A percentile compares a stretch with the other conserved stretches of the same genome.
These are phyloP conservation scores for Myotis myotis DNA, from an alignment of 2,797 vertebrate species.

Conservation along the genomic window DNA sequence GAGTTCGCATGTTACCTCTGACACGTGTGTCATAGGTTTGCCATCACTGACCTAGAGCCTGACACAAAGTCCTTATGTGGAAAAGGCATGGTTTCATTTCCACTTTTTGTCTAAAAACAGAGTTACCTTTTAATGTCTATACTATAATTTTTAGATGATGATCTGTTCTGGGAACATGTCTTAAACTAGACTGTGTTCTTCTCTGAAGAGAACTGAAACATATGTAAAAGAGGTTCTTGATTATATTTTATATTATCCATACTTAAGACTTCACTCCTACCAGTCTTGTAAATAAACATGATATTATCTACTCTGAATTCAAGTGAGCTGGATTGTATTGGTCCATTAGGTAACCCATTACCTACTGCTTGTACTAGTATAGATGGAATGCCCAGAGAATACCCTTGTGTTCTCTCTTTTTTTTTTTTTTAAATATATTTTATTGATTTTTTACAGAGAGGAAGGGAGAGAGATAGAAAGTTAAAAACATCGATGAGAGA, in stretches of 20 bases:
- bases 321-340: background rate
- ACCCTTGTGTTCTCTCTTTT: background rate
- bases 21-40: too few species aligned
- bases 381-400: background rate
- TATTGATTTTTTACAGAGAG: too few species aligned
- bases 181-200: background rate
- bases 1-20: too few species aligned
- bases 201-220: background rate
- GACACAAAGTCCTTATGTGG: background rate
- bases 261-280: conserved; percentile 13
- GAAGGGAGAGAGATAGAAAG: too few species aligned
- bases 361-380: background rate
- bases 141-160: background rate
- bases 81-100: background rate
- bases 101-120: background rate
- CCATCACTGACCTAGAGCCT: background rate
- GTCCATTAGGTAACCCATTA: background rate
- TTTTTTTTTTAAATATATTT: too few species aligned
- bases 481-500: too few species aligned
- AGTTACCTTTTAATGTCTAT: background rate
- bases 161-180: background rate
- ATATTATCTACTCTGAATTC: conserved; percentile 4
- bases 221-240: background rate
- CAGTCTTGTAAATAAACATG: background rate
- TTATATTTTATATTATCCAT: background rate